phyloP scores from a whole-genome alignment of 2,888 invertebrate species.

The Dione vanillae region DNA sequence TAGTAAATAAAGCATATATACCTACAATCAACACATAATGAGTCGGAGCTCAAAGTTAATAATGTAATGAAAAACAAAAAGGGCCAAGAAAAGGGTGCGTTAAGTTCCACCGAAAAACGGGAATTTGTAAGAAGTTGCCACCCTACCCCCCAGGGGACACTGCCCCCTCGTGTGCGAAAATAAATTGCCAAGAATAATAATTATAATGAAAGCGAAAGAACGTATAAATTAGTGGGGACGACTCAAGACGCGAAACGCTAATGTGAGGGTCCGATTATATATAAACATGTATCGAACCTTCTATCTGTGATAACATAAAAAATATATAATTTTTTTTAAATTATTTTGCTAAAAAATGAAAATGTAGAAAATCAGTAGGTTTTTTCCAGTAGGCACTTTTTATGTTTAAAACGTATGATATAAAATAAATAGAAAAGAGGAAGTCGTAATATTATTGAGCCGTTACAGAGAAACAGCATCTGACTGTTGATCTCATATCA shows the following conservation, averaged over 20 bases:
- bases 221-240: conserved; percentile 85
- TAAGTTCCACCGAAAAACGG: conserved; percentile 84
- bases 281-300: conserved; percentile 11
- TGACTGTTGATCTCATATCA: no score
- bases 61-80: conserved; percentile 85
- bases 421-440: no score
- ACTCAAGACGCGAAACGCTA: conserved; percentile 60
- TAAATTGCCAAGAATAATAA: conserved; percentile 85
- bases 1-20: conserved; percentile 56
- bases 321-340: background rate
- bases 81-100: conserved; percentile 84
- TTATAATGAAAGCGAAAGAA: conserved; percentile 85
- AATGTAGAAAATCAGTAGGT: no score
- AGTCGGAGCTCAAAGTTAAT: conserved; percentile 77
- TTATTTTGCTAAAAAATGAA: background rate
- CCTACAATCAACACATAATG: conserved; percentile 78
- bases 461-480: no score
- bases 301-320: background rate
- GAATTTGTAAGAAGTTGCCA: conserved; percentile 82
- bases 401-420: no score
- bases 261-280: conserved; percentile 40
- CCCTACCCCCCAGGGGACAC: conserved; percentile 60
- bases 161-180: conserved; percentile 84
- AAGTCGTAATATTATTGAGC: no score
- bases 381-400: no score